Evolutionary conservation across 2,797 vertebrate species (phyloP).

Genomic region (Cossypha dichroa): DNA sequence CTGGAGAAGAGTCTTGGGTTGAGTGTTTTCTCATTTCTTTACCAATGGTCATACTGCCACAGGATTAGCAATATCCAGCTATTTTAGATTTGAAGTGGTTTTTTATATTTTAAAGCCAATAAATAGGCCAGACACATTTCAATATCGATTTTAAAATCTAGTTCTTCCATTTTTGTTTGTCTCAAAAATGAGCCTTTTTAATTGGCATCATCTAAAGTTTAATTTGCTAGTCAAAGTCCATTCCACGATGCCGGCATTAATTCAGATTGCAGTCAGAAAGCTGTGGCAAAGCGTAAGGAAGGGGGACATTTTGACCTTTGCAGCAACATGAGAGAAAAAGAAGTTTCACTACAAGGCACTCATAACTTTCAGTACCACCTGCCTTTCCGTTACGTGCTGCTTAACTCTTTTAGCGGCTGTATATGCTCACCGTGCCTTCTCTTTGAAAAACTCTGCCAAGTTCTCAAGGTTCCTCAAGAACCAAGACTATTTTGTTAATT

Average conservation of each 20-base stretch:
- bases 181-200: not conserved
- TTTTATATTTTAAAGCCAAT: not conserved
- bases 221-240: not conserved
- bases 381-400: not conserved
- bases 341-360: not conserved
- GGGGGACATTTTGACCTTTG: too few relatives aligned
- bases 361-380: too few relatives aligned
- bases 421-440: fast-evolving
- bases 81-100: not conserved
- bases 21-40: not conserved
- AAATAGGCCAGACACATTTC: not conserved
- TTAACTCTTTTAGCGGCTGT: too few relatives aligned
- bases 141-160: not conserved
- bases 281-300: fast-evolving
- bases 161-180: not conserved
- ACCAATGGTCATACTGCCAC: not conserved
- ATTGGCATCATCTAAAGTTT: not conserved
- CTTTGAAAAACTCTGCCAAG: not conserved
- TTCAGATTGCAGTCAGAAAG: not conserved
- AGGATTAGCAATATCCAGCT: not conserved
- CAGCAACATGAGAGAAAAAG: fast-evolving
- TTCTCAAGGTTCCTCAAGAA: not conserved
- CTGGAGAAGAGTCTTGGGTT: too few relatives aligned
- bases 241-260: not conserved
- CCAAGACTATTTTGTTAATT: fast-evolving